phyloP scores from a whole-genome alignment of 2,113 vertebrate genomes.

The Saccopteryx leptura region DNA sequence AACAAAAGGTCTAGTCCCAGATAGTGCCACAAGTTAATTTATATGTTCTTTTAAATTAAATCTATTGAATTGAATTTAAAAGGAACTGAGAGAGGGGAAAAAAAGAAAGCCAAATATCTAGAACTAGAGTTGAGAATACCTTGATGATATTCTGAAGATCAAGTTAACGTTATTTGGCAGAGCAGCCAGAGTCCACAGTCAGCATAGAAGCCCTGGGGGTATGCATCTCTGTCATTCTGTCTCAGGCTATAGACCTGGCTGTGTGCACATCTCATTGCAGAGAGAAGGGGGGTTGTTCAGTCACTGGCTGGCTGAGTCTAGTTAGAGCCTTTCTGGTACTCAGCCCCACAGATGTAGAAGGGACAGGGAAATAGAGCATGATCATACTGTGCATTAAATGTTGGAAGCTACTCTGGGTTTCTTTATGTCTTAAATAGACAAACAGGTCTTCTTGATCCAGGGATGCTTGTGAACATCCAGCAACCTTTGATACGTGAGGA shows the following conservation, averaged over 20 bases:
- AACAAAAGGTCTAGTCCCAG: background rate
- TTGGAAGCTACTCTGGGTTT: slow-evolving; percentile 77
- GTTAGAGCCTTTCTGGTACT: background rate
- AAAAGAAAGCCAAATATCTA: slow-evolving; percentile 39
- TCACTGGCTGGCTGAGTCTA: accelerated
- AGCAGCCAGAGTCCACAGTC: background rate
- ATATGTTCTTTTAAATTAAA: background rate
- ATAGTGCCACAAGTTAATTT: background rate
- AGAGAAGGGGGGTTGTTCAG: background rate
- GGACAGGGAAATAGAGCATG: background rate
- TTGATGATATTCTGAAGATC: slow-evolving; percentile 24
- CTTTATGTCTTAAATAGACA: slow-evolving; percentile 89
- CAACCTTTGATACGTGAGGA: slow-evolving; percentile 97
- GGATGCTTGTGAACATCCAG: slow-evolving; percentile 99
- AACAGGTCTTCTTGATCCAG: slow-evolving; percentile 95
- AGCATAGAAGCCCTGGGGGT: background rate
- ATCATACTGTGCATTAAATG: background rate
- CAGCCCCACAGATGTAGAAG: background rate
- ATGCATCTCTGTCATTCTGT: background rate
- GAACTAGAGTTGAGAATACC: background rate
- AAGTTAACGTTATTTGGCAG: background rate
- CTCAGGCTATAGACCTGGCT: background rate
- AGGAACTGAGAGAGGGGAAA: slow-evolving; percentile 45
- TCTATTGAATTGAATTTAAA: slow-evolving; percentile 13
- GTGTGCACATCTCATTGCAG: background rate